Conservation (phyloP, 2,113 vertebrate genomes). For the Labeo rohita region DNA sequence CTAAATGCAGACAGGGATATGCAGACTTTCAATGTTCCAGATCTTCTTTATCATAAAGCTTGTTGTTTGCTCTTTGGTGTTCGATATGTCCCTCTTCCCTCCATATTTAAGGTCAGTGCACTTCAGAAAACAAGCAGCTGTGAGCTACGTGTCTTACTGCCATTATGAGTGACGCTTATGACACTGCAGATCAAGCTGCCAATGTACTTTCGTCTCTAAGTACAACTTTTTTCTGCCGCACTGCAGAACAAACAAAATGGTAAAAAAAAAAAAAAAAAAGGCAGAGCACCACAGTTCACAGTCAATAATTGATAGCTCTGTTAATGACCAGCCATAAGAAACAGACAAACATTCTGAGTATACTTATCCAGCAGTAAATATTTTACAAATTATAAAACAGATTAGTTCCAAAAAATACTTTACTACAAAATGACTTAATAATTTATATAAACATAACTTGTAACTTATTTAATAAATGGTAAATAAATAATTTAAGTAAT, state of each 20-base stretch:
- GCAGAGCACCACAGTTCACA: neutral
- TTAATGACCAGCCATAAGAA: constrained; percentile 19
- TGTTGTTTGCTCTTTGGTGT: neutral
- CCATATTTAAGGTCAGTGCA: constrained; percentile 24
- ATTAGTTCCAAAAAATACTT: neutral
- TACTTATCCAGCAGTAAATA: neutral
- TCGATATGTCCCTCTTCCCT: neutral
- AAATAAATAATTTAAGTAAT: neutral
- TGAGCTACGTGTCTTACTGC: neutral
- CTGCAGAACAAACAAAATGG: constrained; percentile 32
- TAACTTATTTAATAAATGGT: neutral
- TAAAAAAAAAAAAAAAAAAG: too few species aligned
- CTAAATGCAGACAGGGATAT: neutral
- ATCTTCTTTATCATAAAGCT: constrained; percentile 5
- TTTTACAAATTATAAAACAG: neutral
- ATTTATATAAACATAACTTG: neutral
- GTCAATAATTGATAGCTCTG: constrained; percentile 42
- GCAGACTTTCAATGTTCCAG: neutral
- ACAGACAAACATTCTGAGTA: constrained; percentile 4
- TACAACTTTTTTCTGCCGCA: constrained; percentile 32
- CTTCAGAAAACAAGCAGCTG: constrained; percentile 22
- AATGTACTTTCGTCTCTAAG: neutral
- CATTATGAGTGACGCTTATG: constrained; percentile 32
- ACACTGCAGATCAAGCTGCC: neutral
- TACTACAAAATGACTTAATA: neutral